These are phyloP conservation scores for Pachyuromys duprasi DNA, from an alignment of 2,797 vertebrate species.

Conservation along the genomic window DNA sequence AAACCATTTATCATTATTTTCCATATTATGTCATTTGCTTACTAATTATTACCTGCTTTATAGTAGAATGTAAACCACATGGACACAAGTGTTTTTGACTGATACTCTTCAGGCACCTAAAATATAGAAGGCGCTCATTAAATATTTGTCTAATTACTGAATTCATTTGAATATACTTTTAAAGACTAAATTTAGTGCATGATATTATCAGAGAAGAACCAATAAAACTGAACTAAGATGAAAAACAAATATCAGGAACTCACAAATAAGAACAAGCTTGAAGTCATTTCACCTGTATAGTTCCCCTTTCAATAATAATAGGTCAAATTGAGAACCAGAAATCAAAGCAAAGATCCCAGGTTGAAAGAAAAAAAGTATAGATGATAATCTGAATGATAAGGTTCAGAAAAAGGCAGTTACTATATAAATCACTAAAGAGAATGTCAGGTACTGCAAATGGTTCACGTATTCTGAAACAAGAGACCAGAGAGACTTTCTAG, in stretches of 20 bases:
- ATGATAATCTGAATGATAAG: not conserved
- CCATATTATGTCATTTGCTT: not conserved
- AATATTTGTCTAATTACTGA: conserved; percentile 3
- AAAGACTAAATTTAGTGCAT: not conserved
- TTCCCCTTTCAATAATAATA: not conserved
- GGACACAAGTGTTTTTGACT: not conserved
- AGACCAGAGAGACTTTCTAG: not conserved
- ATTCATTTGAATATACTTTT: not conserved
- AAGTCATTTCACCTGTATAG: not conserved
- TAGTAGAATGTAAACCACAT: not conserved
- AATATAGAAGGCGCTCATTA: not conserved
- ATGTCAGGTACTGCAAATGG: not conserved
- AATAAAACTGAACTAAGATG: conserved; percentile 31
- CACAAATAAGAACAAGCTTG: not conserved
- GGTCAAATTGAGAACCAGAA: not conserved
- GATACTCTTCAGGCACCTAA: not conserved
- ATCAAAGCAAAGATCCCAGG: not conserved
- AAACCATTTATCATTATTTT: not conserved
- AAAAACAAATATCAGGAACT: not conserved
- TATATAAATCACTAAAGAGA: not conserved
- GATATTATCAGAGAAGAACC: not conserved
- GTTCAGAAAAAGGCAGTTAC: not conserved
- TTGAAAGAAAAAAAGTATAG: not conserved
- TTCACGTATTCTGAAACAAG: conserved; percentile 23
- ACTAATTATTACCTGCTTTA: not conserved